Evolutionary conservation across 2,888 invertebrate species (phyloP).

Genomic region (Scaeva pyrastri): DNA sequence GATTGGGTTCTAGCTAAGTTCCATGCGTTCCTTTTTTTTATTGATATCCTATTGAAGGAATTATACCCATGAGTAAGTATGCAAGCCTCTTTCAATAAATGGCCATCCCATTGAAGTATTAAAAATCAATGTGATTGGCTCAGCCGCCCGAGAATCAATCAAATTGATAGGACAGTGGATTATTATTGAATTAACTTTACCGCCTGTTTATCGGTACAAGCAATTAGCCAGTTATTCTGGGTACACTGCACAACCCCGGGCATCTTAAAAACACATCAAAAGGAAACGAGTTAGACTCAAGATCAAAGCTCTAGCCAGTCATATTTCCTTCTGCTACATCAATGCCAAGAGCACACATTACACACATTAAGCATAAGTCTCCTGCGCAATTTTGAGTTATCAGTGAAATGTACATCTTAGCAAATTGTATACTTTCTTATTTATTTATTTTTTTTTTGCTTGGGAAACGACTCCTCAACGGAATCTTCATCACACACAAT

Average conservation of each 20-base stretch:
- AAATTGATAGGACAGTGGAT: conserved; percentile 25
- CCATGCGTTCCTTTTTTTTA: neutral
- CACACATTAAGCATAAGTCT: conserved; percentile 44
- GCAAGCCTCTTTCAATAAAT: neutral
- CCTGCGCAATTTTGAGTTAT: conserved; percentile 43
- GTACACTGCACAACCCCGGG: neutral
- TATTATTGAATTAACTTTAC: conserved; percentile 24
- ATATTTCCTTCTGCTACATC: conserved; percentile 19
- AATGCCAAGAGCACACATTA: conserved; percentile 34
- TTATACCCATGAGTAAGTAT: neutral
- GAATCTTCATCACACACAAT: conserved; percentile 19
- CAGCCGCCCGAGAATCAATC: conserved; percentile 36
- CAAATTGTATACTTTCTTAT: neutral
- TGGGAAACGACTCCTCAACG: conserved; percentile 12
- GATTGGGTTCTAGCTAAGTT: too few species aligned
- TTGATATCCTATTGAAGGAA: neutral
- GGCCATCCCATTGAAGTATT: conserved; percentile 33
- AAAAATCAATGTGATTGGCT: conserved; percentile 32
- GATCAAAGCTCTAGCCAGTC: conserved; percentile 27
- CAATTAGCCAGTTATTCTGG: conserved; percentile 54
- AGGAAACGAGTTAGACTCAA: conserved; percentile 20
- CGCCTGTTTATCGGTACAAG: conserved; percentile 24
- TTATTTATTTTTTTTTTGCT: neutral
- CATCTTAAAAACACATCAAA: neutral
- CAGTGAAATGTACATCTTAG: conserved; percentile 46